Percentiles rank a stretch among this genome's conserved stretches.
Conservation (phyloP, 1,140 invertebrate genomes). For the Neodiprion pinetum region DNA sequence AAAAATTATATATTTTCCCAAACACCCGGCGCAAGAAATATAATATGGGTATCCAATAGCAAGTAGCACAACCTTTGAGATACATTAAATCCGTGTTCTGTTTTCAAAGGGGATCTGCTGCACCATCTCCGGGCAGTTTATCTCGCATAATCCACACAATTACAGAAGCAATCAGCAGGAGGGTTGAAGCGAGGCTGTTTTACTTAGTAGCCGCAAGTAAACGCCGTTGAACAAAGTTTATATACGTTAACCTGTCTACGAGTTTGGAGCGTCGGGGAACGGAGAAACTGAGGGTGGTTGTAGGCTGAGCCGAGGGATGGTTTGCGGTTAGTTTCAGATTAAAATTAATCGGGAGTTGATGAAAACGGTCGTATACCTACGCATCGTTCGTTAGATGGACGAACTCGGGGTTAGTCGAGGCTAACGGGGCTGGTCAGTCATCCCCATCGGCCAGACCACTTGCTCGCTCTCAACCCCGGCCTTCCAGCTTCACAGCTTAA, state of each 20-base stretch:
- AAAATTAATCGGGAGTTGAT: conserved; percentile 4
- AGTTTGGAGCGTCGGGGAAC: neutral
- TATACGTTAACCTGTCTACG: neutral
- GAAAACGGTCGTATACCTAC: neutral
- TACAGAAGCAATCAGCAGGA: too few relatives aligned
- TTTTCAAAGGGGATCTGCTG: too few relatives aligned
- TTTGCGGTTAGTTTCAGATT: neutral
- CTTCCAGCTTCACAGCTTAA: neutral
- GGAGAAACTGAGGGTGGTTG: neutral
- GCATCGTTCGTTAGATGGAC: neutral
- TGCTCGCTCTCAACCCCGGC: neutral
- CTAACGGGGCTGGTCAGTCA: neutral
- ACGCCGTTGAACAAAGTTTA: neutral
- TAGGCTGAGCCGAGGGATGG: neutral
- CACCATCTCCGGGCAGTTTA: too few relatives aligned
- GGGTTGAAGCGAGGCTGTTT: neutral
- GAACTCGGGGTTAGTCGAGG: neutral
- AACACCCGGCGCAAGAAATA: too few relatives aligned
- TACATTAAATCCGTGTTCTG: too few relatives aligned
- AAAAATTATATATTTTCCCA: too few relatives aligned
- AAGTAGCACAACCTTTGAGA: too few relatives aligned
- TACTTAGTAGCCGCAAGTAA: neutral
- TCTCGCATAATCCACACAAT: too few relatives aligned
- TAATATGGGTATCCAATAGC: too few relatives aligned
- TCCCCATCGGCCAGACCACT: neutral